These are phyloP conservation scores for Orthonevra nobilis DNA, from an alignment of 2,888 invertebrate species.

Conservation along the genomic window DNA sequence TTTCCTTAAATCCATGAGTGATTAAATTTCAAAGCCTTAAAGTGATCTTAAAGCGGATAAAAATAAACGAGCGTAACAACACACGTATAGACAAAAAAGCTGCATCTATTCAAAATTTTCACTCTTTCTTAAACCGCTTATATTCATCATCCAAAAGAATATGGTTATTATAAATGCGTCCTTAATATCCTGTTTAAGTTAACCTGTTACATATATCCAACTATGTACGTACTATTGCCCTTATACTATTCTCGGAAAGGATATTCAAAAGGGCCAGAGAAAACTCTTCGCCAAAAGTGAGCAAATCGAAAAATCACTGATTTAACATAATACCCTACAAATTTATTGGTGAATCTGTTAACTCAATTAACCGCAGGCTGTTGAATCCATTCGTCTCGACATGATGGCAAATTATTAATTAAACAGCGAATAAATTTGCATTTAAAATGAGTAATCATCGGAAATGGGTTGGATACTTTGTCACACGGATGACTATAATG, in stretches of 20 bases:
- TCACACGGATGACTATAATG: slow-evolving; percentile 20
- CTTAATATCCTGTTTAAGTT: too few species aligned
- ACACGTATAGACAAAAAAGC: too few species aligned
- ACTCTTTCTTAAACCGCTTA: too few species aligned
- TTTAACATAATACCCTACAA: slow-evolving; percentile 40
- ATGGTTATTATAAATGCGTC: too few species aligned
- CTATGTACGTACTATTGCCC: too few species aligned
- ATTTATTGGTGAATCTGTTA: slow-evolving; percentile 56
- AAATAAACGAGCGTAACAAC: too few species aligned
- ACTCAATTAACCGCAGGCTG: slow-evolving; percentile 51
- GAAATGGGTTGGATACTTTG: slow-evolving; percentile 31
- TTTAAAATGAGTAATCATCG: slow-evolving; percentile 57
- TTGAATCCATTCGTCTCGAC: slow-evolving; percentile 50
- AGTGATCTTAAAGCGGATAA: too few species aligned
- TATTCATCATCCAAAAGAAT: too few species aligned
- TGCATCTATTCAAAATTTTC: too few species aligned
- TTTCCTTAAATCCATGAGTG: too few species aligned
- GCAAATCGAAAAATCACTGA: slow-evolving; percentile 46
- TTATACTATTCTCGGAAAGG: neutral
- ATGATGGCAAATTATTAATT: slow-evolving; percentile 56
- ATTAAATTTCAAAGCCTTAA: too few species aligned
- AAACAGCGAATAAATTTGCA: slow-evolving; percentile 56
- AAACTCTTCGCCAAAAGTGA: neutral
- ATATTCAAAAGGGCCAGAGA: neutral
- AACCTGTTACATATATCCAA: too few species aligned